Base-by-base conservation (phyloP, 1,140 invertebrate genomes). In the Dendroctonus ponderosae region DNA sequence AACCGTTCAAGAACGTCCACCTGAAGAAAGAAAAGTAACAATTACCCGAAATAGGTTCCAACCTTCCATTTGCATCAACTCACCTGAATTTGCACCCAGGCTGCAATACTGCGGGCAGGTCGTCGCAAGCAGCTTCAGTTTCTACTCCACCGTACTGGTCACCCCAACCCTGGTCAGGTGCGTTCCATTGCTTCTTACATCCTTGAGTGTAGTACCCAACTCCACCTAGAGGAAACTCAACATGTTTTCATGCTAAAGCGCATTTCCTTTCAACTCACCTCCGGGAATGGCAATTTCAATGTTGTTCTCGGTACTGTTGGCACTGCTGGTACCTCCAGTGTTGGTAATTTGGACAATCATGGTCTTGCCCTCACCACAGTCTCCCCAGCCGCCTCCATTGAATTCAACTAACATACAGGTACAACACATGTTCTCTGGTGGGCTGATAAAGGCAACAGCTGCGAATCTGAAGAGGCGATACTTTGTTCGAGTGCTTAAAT, bases 151-250 rank as follows among this genome's bases (percentile, higher is more conserved):
- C 67, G 38, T 68, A 68, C 48, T 63, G 60, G 9, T 42, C 53
- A 52, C 62, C 67, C 67, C 67, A 68, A 15, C 67, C 67, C n/a
- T 43, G n/a, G 9, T 63, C 67, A 12, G 67, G 67, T 12, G 67
- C 67, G 39, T 64, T 59, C 67, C 67, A 68, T 48, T 68, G 67
- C 5, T 9, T 59, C 42, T 59, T 51, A 42, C 61, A 68, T 9
- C 66, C 66, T 44, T 48, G 11, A 12, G 60, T 63, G 40, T 59
- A 68, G 14, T 57, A 62, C 14, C 61, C 67, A 11, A 68, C 66
- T 26, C 67, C 67, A 49, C 67, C 66, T 62, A 53, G 48, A 57
- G 5, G 8, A 56, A 44, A 52, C 26, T 12, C 7, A 42, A 7
- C 9, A 12, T n/a, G 42, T 11, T 58, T 58, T 43, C 12, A 58